These are phyloP conservation scores for Melieria omissa DNA, from an alignment of 2,888 invertebrate species.

Conservation along the genomic window DNA sequence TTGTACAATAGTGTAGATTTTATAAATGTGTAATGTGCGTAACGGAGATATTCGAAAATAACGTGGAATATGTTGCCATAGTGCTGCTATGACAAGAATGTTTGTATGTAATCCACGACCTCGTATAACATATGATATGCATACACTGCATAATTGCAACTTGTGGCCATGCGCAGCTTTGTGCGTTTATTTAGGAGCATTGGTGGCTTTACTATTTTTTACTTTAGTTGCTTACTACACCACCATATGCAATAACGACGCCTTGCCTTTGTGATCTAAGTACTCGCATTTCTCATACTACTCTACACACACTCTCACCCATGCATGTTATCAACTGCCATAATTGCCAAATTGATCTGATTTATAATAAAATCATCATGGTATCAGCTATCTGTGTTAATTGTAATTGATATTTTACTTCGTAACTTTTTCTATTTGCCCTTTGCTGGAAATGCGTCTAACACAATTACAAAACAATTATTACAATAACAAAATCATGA, in stretches of 20 bases:
- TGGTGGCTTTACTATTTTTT: conserved; percentile 22
- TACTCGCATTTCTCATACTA: conserved; percentile 14
- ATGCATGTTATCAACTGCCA: conserved; percentile 32
- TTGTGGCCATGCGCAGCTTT: conserved; percentile 37
- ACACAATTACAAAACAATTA: conserved; percentile 16
- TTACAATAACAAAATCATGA: conserved; percentile 1
- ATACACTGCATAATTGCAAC: conserved; percentile 18
- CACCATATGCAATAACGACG: conserved; percentile 3
- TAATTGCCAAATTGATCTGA: conserved; percentile 11
- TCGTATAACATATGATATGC: conserved; percentile 56
- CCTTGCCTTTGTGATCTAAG: conserved; percentile 16
- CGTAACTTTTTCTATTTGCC: conserved; percentile 41
- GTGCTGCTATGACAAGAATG: not conserved
- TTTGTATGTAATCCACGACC: conserved; percentile 56
- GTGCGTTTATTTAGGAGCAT: conserved; percentile 35
- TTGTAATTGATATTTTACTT: conserved; percentile 58
- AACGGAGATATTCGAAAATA: conserved; percentile 20
- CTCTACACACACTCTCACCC: conserved; percentile 13
- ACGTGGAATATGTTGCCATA: conserved; percentile 12
- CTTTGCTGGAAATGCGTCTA: conserved; percentile 30
- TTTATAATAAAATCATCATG: conserved; percentile 25
- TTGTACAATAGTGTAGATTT: conserved; percentile 1
- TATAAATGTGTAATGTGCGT: conserved; percentile 25
- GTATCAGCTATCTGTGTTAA: conserved; percentile 42
- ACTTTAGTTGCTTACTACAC: conserved; percentile 28